Base-by-base conservation (phyloP, 1,140 invertebrate genomes). In the Drosophila virilis region DNA sequence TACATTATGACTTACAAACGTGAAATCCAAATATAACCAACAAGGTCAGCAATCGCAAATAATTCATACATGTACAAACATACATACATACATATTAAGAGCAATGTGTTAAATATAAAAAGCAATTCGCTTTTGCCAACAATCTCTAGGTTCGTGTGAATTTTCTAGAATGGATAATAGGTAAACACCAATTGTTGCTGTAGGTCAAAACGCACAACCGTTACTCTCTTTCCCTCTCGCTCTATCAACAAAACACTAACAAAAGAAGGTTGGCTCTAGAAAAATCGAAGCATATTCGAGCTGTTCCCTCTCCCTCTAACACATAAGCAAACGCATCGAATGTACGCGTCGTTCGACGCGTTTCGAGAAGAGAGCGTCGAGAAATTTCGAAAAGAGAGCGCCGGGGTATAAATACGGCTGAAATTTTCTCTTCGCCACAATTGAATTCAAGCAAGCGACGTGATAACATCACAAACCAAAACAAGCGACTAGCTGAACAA, bases 131-230 rank as follows among this genome's bases (percentile, higher is more conserved):
- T 17, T 17, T 17, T 17, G 17, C 17, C 17, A 17, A 22, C 22
- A 22, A 22, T 22, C 22, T 22, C 1, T 22, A 22, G 3, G 22
- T 22, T 22, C 22, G 22, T 0, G 22, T 22, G 22, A 22, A 22
- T 22, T 22, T 22, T 22, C 22, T 22, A 22, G 22, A 22, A 22
- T 22, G 22, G 22, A 22, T 17, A 22, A 22, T 3, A 22, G 22
- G 22, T 22, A 22, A 22, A 22, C 3, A 22, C 22, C 22, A 22
- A 22, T 22, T 22, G 22, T 22, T 22, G 22, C 22, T 3, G 22
- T 3, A 22, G 22, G 22, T 22, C 97, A 98, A 99, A 5, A 6
- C 99, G 93, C 94, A 98, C 78, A 13, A 99, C 98, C 96, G 98
- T 92, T 95, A 99, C 64, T 22, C 98, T 46, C 17, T 12, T 2